These are phyloP conservation scores for Poecilia gillii DNA, from an alignment of 2,797 vertebrate species.

Conservation along the genomic window DNA sequence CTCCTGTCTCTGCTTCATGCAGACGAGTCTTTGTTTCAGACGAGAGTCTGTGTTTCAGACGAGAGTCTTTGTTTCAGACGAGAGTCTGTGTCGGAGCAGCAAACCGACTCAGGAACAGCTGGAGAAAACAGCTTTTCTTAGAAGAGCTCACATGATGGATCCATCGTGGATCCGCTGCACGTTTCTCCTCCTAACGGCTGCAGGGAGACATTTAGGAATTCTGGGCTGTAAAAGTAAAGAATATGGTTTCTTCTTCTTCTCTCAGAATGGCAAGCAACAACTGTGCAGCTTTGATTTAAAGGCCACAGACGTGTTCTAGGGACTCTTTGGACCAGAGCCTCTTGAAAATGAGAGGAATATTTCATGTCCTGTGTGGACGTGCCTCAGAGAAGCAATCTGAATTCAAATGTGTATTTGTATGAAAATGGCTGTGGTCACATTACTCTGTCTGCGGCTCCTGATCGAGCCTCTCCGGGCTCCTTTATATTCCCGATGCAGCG, in stretches of 20 bases:
- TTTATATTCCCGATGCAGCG: neutral
- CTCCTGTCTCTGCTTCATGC: too few species aligned
- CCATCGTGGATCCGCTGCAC: neutral
- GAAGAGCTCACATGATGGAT: neutral
- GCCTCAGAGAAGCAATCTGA: neutral
- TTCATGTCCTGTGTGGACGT: neutral
- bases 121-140: neutral
- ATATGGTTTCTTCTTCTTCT: constrained; percentile 1
- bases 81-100: neutral
- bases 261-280: constrained; percentile 7
- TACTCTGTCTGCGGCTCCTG: too few species aligned
- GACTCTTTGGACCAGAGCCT: neutral
- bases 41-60: too few species aligned
- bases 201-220: constrained; percentile 9
- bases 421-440: constrained; percentile 3
- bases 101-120: neutral
- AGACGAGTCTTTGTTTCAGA: too few species aligned
- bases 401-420: constrained; percentile 1
- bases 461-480: neutral
- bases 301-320: neutral
- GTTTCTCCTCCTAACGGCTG: constrained; percentile 13
- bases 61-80: too few species aligned
- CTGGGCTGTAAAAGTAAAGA: neutral
- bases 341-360: neutral
- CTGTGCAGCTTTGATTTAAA: neutral